Base-by-base conservation (phyloP, 2,888 invertebrate genomes). In the Mythimna vitellina region DNA sequence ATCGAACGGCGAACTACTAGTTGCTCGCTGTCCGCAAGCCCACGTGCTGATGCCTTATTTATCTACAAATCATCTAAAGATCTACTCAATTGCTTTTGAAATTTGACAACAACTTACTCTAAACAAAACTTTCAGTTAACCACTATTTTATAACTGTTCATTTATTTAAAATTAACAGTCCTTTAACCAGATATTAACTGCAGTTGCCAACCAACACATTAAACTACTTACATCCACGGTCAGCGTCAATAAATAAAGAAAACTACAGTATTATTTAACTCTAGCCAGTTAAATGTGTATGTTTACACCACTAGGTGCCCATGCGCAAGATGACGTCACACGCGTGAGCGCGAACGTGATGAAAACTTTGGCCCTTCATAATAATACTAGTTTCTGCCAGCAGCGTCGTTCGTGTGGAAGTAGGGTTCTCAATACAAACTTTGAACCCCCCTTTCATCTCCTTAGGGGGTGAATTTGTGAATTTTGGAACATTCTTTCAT, bases 271-370 rank as follows among this genome's bases (percentile, higher is more conserved):
- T 70, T 58, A 63, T 75, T 75, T 29, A 62, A 63, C 35, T 14
- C 22, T 46, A 63, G 20, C 25, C 51, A 77, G 70, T 78, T 75
- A 63, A 53, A 70, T 22, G 51, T 53, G 62, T 46, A 77, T 75
- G 57, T 78, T 75, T 75, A 75, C 46, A 58, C 29, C 6, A 35
- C 51, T 32, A 70, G 32, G 38, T 75, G 74, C 57, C 51, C 74
- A 75, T 77, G 70, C 70, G 74, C 78, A 57, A 1, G 25, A 32
- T 63, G 51, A 62, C 78, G 78, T 75, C 62, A 78, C 53, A 35
- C 25, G 71, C 78, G 51, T 63, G 78, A 58, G 17, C 35, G 53
- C 75, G 1, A 20, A 53, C 58, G 70, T 46, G 71, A 78, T 53
- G 62, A 62, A 70, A 57, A 51, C 56, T 76, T 51, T 70, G 20